These are phyloP conservation scores for Entomobrya proxima DNA, from an alignment of 2,888 invertebrate species.

Conservation along the genomic window DNA sequence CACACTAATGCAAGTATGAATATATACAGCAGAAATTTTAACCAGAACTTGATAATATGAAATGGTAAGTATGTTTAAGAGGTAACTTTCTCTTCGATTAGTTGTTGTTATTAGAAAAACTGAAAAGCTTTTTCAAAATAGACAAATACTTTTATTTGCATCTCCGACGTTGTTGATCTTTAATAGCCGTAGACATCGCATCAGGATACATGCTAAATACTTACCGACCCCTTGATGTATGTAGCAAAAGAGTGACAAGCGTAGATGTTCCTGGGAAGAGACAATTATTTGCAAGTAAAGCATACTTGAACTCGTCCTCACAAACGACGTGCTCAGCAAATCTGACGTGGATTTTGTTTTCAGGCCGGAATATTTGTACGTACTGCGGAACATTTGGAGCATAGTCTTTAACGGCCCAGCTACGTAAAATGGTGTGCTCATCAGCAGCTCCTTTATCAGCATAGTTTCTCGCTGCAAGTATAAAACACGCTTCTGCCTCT, in stretches of 20 bases:
- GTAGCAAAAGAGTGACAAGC: constrained; percentile 94
- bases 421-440: constrained; percentile 84
- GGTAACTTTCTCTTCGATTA: neutral
- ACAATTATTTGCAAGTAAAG: constrained; percentile 97
- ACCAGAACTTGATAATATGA: neutral
- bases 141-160: no score
- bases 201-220: constrained; percentile 78
- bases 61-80: neutral
- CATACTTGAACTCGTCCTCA: constrained; percentile 99
- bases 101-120: neutral
- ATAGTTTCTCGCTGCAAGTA: constrained; percentile 96
- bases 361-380: constrained; percentile 98
- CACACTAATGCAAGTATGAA: neutral
- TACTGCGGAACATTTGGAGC: constrained; percentile 93
- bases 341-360: constrained; percentile 98
- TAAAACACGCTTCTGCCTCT: constrained; percentile 98
- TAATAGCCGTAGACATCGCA: constrained; percentile 17
- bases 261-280: constrained; percentile 98
- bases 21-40: neutral
- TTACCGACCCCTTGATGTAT: constrained; percentile 98
- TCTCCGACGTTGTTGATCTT: no score
- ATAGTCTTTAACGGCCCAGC: constrained; percentile 82
- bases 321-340: constrained; percentile 99
- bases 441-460: constrained; percentile 97
- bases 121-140: neutral